These are phyloP conservation scores for Phytoseiulus persimilis DNA, from an alignment of 2,888 invertebrate genomes.

Conservation along the genomic window DNA sequence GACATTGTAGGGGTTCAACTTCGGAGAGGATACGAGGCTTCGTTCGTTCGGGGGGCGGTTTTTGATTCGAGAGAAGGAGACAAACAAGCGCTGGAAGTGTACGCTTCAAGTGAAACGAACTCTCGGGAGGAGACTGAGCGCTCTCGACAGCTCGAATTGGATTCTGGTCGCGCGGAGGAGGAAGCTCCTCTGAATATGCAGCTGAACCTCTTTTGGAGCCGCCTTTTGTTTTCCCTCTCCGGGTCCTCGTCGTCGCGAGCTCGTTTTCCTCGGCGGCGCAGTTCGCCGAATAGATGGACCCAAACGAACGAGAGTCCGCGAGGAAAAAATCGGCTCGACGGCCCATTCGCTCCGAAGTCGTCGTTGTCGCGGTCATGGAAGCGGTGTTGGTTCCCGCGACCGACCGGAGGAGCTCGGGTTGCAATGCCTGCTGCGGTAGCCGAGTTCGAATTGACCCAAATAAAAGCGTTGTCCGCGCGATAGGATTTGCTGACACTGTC, in stretches of 20 bases:
- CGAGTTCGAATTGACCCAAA: neutral
- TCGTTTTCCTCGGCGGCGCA: neutral
- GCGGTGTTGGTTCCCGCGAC: neutral
- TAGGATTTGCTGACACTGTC: neutral
- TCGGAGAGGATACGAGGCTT: neutral
- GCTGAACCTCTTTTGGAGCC: neutral
- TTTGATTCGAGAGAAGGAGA: neutral
- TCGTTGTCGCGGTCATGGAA: neutral
- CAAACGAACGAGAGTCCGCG: neutral
- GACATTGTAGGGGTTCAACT: neutral
- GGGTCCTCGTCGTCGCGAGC: neutral
- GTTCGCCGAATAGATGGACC: neutral
- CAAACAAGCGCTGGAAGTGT: neutral
- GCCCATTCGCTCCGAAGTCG: neutral
- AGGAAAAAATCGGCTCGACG: neutral
- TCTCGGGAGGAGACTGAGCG: neutral
- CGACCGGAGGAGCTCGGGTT: too few relatives aligned
- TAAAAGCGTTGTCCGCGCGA: neutral
- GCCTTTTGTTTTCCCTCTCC: neutral
- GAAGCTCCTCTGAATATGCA: neutral
- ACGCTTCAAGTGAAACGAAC: slow-evolving; percentile 5
- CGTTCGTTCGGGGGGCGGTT: neutral
- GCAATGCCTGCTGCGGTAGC: neutral
- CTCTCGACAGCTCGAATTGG: neutral
- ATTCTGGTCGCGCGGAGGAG: neutral